Conservation (phyloP, 2,888 invertebrate species). For the Cheiracanthium punctorium region DNA sequence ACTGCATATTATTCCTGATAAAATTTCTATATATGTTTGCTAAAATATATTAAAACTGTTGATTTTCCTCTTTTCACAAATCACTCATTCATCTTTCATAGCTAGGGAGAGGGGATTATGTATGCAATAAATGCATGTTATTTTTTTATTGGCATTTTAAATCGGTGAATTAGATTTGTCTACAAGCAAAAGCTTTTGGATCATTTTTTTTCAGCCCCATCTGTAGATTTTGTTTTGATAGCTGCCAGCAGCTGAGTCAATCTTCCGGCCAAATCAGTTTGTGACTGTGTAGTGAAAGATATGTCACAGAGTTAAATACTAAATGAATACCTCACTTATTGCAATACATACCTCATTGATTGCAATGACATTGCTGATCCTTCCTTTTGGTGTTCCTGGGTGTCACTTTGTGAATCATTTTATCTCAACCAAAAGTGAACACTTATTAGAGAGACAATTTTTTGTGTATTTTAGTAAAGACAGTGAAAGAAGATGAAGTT, state of each 20-base stretch:
- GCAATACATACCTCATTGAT: conserved; percentile 61
- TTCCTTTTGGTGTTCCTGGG: conserved; percentile 53
- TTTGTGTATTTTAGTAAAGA: conserved; percentile 42
- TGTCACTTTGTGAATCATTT: conserved; percentile 27
- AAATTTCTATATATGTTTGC: too few species aligned
- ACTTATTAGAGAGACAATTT: conserved; percentile 35
- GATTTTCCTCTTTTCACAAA: too few species aligned
- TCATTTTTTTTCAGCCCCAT: conserved; percentile 3
- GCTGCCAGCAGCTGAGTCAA: conserved; percentile 58
- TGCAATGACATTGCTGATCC: conserved; percentile 53
- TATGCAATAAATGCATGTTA: too few species aligned
- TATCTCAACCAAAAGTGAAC: conserved; percentile 40
- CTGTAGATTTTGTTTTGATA: conserved; percentile 33
- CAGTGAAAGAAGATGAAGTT: not conserved
- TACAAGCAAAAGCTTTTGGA: not conserved
- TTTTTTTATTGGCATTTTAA: too few species aligned
- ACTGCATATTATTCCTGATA: too few species aligned
- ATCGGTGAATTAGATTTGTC: too few species aligned
- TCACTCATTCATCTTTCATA: too few species aligned
- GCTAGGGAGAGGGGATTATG: too few species aligned
- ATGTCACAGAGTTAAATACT: conserved; percentile 35
- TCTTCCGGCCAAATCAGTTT: conserved; percentile 66
- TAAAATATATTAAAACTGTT: too few species aligned
- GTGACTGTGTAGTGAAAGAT: conserved; percentile 31
- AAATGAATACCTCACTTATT: conserved; percentile 64